These are phyloP conservation scores for Crossaster papposus DNA, from an alignment of 53 echinoderm and acorn worm genomes.

Conservation along the genomic window DNA sequence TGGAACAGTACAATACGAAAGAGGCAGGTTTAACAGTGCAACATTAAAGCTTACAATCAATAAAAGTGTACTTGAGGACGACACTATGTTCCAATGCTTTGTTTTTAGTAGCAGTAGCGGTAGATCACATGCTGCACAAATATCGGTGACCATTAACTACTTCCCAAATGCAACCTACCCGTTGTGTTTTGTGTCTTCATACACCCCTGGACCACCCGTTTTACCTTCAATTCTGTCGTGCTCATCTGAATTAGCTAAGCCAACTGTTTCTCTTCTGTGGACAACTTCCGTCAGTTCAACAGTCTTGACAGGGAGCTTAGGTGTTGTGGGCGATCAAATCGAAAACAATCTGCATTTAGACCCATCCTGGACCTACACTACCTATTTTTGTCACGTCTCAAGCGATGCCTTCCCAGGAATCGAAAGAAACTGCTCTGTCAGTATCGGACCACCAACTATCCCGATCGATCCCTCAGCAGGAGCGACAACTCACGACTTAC, in stretches of 20 bases:
- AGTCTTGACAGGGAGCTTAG: background rate
- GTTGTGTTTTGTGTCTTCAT: background rate
- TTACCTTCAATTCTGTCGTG: background rate
- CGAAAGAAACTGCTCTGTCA: constrained; percentile 12
- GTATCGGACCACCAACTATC: background rate
- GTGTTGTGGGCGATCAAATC: background rate
- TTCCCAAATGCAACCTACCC: background rate
- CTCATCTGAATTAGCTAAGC: background rate
- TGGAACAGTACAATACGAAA: constrained; percentile 20
- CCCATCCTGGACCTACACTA: background rate
- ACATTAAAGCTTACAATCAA: background rate
- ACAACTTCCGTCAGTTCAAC: background rate
- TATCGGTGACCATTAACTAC: background rate
- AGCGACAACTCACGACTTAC: background rate
- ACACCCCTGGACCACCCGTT: background rate
- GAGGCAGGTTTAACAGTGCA: constrained; percentile 10
- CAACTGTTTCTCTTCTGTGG: background rate
- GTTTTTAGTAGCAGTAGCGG: background rate
- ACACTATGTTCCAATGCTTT: background rate
- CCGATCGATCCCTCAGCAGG: background rate
- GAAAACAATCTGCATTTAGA: background rate
- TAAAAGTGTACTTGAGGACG: background rate
- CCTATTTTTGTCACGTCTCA: constrained; percentile 5
- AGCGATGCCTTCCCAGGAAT: constrained; percentile 21
- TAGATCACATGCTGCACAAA: background rate